phyloP scores from a whole-genome alignment of 2,113 vertebrate genomes.

The Phasianus colchicus region DNA sequence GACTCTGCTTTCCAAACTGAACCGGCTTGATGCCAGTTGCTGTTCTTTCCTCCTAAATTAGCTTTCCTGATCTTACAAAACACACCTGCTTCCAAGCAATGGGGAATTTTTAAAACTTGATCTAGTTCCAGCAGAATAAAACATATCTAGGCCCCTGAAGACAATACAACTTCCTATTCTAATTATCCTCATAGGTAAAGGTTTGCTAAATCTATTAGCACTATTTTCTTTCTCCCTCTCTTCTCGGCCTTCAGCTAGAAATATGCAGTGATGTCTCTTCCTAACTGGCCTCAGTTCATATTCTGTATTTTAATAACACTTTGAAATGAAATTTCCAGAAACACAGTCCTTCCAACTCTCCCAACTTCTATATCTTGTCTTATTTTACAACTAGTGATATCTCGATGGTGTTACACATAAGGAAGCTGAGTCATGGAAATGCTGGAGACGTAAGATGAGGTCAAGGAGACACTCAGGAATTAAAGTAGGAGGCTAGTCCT shows the following conservation, averaged over 20 bases:
- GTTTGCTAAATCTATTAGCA: not conserved
- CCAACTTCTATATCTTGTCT: not conserved
- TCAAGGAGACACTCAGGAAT: not conserved
- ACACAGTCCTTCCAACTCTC: not conserved
- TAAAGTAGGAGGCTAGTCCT: not conserved
- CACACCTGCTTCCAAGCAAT: not conserved
- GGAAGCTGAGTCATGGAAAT: not conserved
- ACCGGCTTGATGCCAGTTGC: not conserved
- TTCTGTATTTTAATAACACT: not conserved
- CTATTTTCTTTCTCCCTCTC: not conserved
- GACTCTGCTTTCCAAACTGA: not conserved
- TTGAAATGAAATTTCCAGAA: constrained; percentile 7
- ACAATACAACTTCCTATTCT: not conserved
- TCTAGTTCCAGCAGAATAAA: not conserved
- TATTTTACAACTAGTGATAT: not conserved
- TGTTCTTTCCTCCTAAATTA: not conserved
- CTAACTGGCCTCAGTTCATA: not conserved
- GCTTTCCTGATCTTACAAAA: not conserved
- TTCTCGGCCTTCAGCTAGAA: not conserved
- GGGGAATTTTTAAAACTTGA: not conserved
- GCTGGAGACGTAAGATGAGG: not conserved
- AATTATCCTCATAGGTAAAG: not conserved
- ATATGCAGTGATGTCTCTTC: not conserved
- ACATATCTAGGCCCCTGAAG: not conserved
- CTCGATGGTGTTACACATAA: not conserved